Base-by-base conservation (phyloP, 1,140 invertebrate genomes). In the Danaus plexippus region DNA sequence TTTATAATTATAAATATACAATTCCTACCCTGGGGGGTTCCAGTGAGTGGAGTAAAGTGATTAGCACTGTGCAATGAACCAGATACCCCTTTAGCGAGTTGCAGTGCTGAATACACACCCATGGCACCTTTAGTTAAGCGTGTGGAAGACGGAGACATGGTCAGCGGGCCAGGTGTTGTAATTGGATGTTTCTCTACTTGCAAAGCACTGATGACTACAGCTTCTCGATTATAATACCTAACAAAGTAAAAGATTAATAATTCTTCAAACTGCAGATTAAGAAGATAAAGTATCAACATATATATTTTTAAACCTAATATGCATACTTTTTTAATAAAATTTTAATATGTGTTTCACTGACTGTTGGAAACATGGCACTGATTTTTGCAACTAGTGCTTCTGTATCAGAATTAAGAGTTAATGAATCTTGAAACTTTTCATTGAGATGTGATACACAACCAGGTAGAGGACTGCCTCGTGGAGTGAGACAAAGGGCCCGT, bases 161-260 rank as follows among this genome's bases (percentile, higher is more conserved):
- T 88, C 66, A 88, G 92, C 9, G 94, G 94, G 50, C 95, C 95
- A 22, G 94, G 94, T 50, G 94, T 95, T 47, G 92, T 93, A 59
- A 96, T 92, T 57, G 95, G 95, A 90, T 96, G 93, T 85, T 96
- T 96, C 81, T 97, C 95, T 53, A 97, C 95, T 90, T 97, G 94
- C 50, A 97, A 89, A 32, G 96, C 95, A 83, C 95, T 96, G 84
- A 97, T 94, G 41, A 97, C 96, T 67, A 97, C 92, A 61, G 95
- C 95, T 88, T 96, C 95, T 61, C 96, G 91, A 85, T 96, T 96
- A 87, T 97, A 95, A 61, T 85, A 83, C 48, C 80, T 81, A 60
- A 13, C 11, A 57, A 43, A 7, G 41, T 12, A 45, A 12, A 40
- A 48, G 22, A 13, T 40, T 2, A 32, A 44, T 3, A 43, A 18